Percentiles rank a stretch among this genome's conserved stretches.
Evolutionary conservation across 2,888 invertebrate genomes (phyloP).

Genomic region (Scaptomyza parva): DNA sequence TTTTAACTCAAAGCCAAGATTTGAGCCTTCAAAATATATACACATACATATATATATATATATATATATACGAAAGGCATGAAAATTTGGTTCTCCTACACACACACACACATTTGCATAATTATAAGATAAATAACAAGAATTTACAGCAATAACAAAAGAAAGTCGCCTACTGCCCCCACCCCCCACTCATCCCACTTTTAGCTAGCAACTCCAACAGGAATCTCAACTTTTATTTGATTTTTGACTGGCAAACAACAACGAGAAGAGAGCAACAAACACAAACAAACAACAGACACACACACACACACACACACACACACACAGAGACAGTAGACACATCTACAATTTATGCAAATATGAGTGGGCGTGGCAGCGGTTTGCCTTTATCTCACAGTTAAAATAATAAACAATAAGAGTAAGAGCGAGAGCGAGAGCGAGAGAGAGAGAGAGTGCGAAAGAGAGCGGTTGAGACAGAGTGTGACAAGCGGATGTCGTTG

Average conservation of each 20-base stretch:
- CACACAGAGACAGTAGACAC: too few species aligned
- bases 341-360: slow-evolving; percentile 61
- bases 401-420: slow-evolving; percentile 56
- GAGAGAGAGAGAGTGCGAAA: not conserved
- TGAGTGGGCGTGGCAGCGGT: slow-evolving; percentile 51
- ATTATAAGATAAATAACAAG: slow-evolving; percentile 79
- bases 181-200: not conserved
- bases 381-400: slow-evolving; percentile 51
- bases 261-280: slow-evolving; percentile 6
- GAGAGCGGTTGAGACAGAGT: slow-evolving; percentile 45
- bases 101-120: slow-evolving; percentile 69
- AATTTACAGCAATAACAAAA: slow-evolving; percentile 68
- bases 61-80: slow-evolving; percentile 42
- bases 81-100: slow-evolving; percentile 30
- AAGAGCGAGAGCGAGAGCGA: not conserved
- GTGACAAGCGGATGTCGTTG: slow-evolving; percentile 72
- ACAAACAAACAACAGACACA: too few species aligned
- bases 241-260: slow-evolving; percentile 49
- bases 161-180: slow-evolving; percentile 2
- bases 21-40: slow-evolving; percentile 29
- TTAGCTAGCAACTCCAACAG: not conserved
- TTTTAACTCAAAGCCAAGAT: slow-evolving; percentile 27
- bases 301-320: slow-evolving; percentile 12
- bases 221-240: slow-evolving; percentile 61
- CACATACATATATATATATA: slow-evolving; percentile 27